A percentile compares a stretch with the other conserved stretches of the same genome.
Conservation (phyloP, 2,797 vertebrate species). For the Galago senegalensis region DNA sequence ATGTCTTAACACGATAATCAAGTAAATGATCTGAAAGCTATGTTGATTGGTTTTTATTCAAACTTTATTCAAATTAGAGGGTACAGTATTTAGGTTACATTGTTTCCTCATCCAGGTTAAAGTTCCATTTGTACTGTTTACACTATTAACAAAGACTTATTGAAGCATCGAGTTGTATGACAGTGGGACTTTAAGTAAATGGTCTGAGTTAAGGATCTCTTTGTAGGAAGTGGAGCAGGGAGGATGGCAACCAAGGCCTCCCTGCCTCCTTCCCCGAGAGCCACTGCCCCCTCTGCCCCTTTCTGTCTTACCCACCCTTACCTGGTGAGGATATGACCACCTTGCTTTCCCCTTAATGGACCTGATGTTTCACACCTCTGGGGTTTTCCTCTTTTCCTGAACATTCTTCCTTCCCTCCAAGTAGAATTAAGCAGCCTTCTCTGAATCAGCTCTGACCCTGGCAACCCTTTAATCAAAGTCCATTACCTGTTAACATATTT, state of each 20-base stretch:
- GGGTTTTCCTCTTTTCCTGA: not conserved
- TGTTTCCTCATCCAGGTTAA: too few species aligned
- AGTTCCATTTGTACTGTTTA: not conserved
- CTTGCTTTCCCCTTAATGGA: not conserved
- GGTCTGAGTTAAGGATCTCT: not conserved
- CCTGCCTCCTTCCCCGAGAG: not conserved
- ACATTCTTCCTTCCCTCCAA: not conserved
- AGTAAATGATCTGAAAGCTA: too few species aligned
- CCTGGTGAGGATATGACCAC: not conserved
- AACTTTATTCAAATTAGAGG: too few species aligned
- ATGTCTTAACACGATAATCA: too few species aligned
- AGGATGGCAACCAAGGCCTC: not conserved
- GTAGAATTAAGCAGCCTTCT: not conserved
- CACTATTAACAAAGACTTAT: not conserved
- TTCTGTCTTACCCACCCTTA: not conserved
- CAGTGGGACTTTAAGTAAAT: not conserved
- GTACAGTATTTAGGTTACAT: too few species aligned
- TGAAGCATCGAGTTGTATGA: not conserved
- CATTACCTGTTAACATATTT: not conserved
- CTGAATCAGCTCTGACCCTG: not conserved
- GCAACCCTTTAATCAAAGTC: not conserved
- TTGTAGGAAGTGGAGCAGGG: not conserved
- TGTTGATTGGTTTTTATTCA: too few species aligned
- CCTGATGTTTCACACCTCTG: not conserved
- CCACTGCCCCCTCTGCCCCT: fast-evolving